A percentile compares a stretch with the other conserved stretches of the same genome.
These are phyloP conservation scores for Elymnias hypermnestra DNA, from an alignment of 1,140 invertebrate genomes.

Conservation along the genomic window DNA sequence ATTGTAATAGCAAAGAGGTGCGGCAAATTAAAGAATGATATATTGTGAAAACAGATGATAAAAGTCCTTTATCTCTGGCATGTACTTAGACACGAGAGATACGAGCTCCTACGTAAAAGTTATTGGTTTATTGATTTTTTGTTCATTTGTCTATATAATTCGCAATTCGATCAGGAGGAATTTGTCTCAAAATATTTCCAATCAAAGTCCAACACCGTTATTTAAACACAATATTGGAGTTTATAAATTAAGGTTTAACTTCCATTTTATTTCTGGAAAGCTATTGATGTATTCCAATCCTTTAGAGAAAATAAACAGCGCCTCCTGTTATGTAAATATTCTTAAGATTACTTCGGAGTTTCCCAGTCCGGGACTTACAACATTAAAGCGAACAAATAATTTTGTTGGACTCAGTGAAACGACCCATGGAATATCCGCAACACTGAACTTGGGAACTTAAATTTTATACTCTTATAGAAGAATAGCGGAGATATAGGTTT, in stretches of 20 bases:
- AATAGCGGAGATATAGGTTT: background rate
- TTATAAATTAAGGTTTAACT: background rate
- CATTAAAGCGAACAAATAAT: slow-evolving; percentile 7
- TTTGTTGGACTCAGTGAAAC: background rate
- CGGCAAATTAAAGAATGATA: too few species aligned
- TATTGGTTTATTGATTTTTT: too few species aligned
- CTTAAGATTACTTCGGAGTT: slow-evolving; percentile 8
- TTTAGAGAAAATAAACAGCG: slow-evolving; percentile 6
- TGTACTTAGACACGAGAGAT: too few species aligned
- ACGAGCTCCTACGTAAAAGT: too few species aligned
- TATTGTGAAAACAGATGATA: too few species aligned
- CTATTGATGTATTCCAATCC: slow-evolving; percentile 2
- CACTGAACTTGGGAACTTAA: background rate
- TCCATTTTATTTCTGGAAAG: background rate
- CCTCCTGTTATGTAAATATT: slow-evolving; percentile 7
- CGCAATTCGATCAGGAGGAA: too few species aligned
- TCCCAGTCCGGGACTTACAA: slow-evolving; percentile 2
- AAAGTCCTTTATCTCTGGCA: too few species aligned
- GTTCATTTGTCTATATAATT: too few species aligned
- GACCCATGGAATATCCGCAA: background rate
- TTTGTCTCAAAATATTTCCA: background rate
- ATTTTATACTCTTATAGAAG: background rate
- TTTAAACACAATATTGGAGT: slow-evolving; percentile 1
- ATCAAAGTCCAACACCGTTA: background rate
- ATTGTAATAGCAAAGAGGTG: too few species aligned